These are phyloP conservation scores for Brachyrhaphis roseni DNA, from an alignment of 2,797 vertebrate genomes.

Conservation along the genomic window DNA sequence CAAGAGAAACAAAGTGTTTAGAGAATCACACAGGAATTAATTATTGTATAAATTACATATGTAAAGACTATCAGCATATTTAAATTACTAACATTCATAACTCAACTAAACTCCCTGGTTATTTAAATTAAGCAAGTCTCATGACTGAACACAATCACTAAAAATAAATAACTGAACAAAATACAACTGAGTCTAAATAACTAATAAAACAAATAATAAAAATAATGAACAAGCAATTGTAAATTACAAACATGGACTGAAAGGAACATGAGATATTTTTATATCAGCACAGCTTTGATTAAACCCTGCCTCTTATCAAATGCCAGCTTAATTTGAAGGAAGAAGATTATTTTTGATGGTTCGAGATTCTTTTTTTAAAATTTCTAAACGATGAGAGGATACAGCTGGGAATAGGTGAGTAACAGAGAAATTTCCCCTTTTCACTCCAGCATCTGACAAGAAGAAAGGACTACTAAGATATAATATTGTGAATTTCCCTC, in stretches of 20 bases:
- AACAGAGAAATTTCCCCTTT: not conserved
- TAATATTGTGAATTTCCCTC: not conserved
- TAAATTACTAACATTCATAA: not conserved
- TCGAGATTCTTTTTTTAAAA: not conserved
- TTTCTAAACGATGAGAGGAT: not conserved
- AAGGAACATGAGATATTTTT: not conserved
- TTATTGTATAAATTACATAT: not conserved
- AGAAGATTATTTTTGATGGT: not conserved
- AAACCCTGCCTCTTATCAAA: not conserved
- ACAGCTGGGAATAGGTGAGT: not conserved
- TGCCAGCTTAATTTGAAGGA: not conserved
- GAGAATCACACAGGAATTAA: slow-evolving; percentile 82
- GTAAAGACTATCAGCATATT: not conserved
- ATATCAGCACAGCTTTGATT: not conserved
- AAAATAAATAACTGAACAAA: not conserved
- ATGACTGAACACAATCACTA: not conserved
- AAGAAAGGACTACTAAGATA: not conserved
- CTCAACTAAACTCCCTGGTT: not conserved
- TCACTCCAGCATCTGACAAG: not conserved
- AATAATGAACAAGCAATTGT: not conserved
- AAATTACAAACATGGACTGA: not conserved
- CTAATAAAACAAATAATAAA: not conserved
- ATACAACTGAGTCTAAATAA: not conserved
- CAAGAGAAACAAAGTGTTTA: slow-evolving; percentile 91
- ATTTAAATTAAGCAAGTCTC: not conserved